A percentile compares a stretch with the other conserved stretches of the same genome.
phyloP scores from a whole-genome alignment of 2,113 vertebrate genomes.

The Zeus faber region DNA sequence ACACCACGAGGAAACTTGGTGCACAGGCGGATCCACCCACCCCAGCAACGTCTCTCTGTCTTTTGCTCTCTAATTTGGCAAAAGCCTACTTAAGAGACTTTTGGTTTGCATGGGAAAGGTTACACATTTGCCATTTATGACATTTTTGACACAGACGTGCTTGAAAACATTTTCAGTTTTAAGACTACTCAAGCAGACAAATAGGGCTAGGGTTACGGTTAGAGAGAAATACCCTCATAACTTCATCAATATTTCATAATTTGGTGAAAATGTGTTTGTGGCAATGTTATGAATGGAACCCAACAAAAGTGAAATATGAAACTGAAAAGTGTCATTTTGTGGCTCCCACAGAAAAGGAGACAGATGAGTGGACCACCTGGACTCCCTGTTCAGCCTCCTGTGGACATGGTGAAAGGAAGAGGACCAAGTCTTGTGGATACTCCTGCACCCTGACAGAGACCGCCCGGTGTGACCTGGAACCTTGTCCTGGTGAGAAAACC shows the following conservation, averaged over 20 bases:
- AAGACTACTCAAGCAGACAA: too few species aligned
- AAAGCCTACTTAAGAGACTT: conserved; percentile 49
- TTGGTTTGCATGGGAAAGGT: conserved; percentile 57
- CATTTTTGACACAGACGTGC: too few species aligned
- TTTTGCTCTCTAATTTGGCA: conserved; percentile 66
- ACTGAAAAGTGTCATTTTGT: background rate
- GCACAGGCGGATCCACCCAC: conserved; percentile 60
- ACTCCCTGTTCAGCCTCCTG: conserved; percentile 86
- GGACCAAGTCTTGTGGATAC: conserved; percentile 84
- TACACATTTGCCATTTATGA: too few species aligned
- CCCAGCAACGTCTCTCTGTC: conserved; percentile 41
- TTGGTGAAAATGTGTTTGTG: too few species aligned
- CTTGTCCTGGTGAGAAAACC: conserved; percentile 78
- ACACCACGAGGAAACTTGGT: conserved; percentile 63
- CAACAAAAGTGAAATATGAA: too few species aligned
- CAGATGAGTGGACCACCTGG: conserved; percentile 88
- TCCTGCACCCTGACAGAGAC: conserved; percentile 85
- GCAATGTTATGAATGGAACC: too few species aligned
- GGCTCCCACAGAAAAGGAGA: conserved; percentile 73
- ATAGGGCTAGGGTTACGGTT: too few species aligned
- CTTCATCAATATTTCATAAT: too few species aligned
- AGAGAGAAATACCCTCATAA: too few species aligned
- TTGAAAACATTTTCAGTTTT: too few species aligned
- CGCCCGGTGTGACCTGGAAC: conserved; percentile 76
- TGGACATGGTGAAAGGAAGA: conserved; percentile 81